Conservation (phyloP, 2,797 vertebrate genomes). For the Cossypha polioptera region DNA sequence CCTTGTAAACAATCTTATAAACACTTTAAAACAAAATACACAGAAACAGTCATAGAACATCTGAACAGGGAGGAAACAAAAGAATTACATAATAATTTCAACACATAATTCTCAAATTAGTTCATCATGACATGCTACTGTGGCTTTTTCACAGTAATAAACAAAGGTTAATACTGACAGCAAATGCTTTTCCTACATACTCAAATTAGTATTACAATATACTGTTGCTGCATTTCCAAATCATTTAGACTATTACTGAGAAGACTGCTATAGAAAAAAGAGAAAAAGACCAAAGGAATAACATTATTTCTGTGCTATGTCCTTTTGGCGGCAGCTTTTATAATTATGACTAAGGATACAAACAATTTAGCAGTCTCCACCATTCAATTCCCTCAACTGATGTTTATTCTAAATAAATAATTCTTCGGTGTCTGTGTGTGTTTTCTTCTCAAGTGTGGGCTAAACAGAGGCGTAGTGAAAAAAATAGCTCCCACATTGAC, state of each 20-base stretch:
- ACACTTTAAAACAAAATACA: not conserved
- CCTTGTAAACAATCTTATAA: not conserved
- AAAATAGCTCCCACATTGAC: slow-evolving; percentile 22
- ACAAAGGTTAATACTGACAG: not conserved
- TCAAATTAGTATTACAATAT: not conserved
- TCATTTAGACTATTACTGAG: not conserved
- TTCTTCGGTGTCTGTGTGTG: not conserved
- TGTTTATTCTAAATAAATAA: slow-evolving; percentile 24
- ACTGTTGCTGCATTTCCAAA: not conserved
- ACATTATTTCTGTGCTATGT: not conserved
- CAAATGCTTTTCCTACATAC: not conserved
- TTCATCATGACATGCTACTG: not conserved
- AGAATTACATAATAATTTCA: not conserved
- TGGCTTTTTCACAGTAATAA: not conserved
- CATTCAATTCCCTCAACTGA: not conserved
- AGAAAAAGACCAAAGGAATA: not conserved
- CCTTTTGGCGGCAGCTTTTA: not conserved
- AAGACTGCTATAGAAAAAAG: not conserved
- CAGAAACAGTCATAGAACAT: not conserved
- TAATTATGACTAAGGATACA: not conserved
- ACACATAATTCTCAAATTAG: slow-evolving; percentile 16
- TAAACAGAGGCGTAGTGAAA: slow-evolving; percentile 1
- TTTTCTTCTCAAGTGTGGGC: slow-evolving; percentile 39
- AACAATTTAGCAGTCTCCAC: not conserved
- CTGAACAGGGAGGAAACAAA: slow-evolving; percentile 4